Evolutionary conservation across 1,140 invertebrate genomes (phyloP).

Genomic region (Laodelphax striatellus): DNA sequence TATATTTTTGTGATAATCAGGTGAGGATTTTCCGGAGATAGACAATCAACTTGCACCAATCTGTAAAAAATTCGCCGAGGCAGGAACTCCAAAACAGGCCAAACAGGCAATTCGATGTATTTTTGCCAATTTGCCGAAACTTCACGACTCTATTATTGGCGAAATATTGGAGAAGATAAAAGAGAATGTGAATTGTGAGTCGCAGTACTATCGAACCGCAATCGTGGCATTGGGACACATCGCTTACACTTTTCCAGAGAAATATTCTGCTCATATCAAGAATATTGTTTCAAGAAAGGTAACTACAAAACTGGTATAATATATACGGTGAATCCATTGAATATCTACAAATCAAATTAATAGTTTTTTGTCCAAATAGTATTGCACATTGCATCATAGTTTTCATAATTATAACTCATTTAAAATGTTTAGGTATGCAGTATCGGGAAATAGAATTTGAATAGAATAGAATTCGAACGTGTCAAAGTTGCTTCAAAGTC

Average conservation of each 20-base stretch:
- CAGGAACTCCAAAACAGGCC: slow-evolving; percentile 86
- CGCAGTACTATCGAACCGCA: slow-evolving; percentile 78
- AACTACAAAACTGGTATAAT: slow-evolving; percentile 25
- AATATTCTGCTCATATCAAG: slow-evolving; percentile 81
- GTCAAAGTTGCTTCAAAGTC: too few species aligned
- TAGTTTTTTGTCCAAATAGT: too few species aligned
- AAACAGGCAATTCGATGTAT: slow-evolving; percentile 92
- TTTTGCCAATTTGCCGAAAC: slow-evolving; percentile 69
- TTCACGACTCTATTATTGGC: slow-evolving; percentile 69
- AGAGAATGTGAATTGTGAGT: slow-evolving; percentile 60
- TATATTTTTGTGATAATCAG: slow-evolving; percentile 32
- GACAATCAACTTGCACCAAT: slow-evolving; percentile 65
- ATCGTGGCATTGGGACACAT: slow-evolving; percentile 91
- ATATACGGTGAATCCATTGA: too few species aligned
- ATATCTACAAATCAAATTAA: too few species aligned
- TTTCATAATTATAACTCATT: too few species aligned
- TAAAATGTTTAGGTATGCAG: too few species aligned
- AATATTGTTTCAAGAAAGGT: slow-evolving; percentile 87
- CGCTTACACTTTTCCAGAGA: slow-evolving; percentile 79
- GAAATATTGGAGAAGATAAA: slow-evolving; percentile 77
- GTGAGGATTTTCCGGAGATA: slow-evolving; percentile 55
- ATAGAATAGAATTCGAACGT: too few species aligned
- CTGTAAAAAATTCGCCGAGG: slow-evolving; percentile 75
- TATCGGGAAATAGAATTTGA: too few species aligned
- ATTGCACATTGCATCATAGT: too few species aligned